These are phyloP conservation scores for Cecropterus lyciades DNA, from an alignment of 1,140 invertebrate genomes.

Conservation along the genomic window DNA sequence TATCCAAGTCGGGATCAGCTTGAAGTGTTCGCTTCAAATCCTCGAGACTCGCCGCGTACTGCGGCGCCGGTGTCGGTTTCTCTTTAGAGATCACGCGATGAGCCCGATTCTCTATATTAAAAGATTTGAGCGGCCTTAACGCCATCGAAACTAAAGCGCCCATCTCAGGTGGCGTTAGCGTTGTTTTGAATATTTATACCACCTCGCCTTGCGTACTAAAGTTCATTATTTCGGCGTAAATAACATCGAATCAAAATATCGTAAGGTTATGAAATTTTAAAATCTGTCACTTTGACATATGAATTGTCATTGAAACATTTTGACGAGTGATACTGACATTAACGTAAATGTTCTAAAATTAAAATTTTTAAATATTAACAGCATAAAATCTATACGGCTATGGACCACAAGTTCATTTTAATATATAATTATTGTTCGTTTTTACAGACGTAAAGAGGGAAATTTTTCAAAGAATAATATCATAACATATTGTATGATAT, in stretches of 20 bases:
- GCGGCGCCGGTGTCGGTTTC: constrained; percentile 88
- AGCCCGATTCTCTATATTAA: constrained; percentile 90
- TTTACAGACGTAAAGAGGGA: too few species aligned
- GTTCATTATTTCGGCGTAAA: constrained; percentile 33
- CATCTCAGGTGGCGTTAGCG: constrained; percentile 77
- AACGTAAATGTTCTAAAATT: too few species aligned
- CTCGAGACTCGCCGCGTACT: constrained; percentile 84
- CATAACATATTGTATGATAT: too few species aligned
- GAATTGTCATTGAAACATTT: too few species aligned
- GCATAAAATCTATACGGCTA: too few species aligned
- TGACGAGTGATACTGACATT: too few species aligned
- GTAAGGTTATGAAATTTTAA: constrained; percentile 41
- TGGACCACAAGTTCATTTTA: too few species aligned
- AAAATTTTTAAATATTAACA: too few species aligned
- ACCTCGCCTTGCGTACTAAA: constrained; percentile 9
- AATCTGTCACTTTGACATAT: constrained; percentile 1
- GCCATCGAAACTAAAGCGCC: constrained; percentile 76
- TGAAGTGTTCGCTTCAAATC: constrained; percentile 86
- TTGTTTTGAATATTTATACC: background rate
- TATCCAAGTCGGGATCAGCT: constrained; percentile 85
- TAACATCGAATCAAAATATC: constrained; percentile 25
- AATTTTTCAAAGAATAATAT: too few species aligned
- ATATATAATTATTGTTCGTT: too few species aligned
- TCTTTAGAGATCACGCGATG: constrained; percentile 87
- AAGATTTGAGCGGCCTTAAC: constrained; percentile 76